Conservation (phyloP, 2,113 vertebrate genomes). For the Oreochromis tanganicae region DNA sequence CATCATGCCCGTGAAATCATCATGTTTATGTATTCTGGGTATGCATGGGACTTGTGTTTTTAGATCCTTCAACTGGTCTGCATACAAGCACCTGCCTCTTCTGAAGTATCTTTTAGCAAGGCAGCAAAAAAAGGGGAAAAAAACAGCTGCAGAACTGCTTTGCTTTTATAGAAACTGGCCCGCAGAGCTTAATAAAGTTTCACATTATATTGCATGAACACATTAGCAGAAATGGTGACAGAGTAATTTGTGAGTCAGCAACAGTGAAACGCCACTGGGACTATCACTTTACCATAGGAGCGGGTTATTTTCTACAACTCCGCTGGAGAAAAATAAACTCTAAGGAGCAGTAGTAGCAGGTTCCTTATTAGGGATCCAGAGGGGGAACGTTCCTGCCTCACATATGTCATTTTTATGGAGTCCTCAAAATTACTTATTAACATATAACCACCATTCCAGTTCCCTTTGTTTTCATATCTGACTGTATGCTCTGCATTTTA, state of each 20-base stretch:
- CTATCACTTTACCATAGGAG: conserved; percentile 47
- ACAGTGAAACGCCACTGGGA: conserved; percentile 30
- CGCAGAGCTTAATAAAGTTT: conserved; percentile 30
- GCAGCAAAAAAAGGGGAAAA: background rate
- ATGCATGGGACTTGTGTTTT: background rate
- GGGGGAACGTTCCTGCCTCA: background rate
- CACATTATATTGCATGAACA: conserved; percentile 25
- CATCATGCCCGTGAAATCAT: background rate
- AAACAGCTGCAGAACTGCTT: conserved; percentile 11
- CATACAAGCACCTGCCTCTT: background rate
- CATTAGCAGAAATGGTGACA: conserved; percentile 40
- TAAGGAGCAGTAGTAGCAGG: background rate
- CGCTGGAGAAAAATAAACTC: conserved; percentile 22
- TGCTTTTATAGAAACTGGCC: conserved; percentile 13
- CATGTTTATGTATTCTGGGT: background rate
- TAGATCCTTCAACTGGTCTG: background rate
- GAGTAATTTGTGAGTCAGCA: conserved; percentile 53
- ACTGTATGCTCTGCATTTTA: background rate
- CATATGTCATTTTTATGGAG: background rate
- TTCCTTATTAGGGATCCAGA: background rate
- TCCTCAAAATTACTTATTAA: background rate
- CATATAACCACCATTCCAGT: background rate
- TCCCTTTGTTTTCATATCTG: background rate
- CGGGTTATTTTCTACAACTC: background rate
- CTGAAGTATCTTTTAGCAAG: background rate